These are phyloP conservation scores for Chloropsis cyanopogon DNA, from an alignment of 2,113 vertebrate genomes.

Conservation along the genomic window DNA sequence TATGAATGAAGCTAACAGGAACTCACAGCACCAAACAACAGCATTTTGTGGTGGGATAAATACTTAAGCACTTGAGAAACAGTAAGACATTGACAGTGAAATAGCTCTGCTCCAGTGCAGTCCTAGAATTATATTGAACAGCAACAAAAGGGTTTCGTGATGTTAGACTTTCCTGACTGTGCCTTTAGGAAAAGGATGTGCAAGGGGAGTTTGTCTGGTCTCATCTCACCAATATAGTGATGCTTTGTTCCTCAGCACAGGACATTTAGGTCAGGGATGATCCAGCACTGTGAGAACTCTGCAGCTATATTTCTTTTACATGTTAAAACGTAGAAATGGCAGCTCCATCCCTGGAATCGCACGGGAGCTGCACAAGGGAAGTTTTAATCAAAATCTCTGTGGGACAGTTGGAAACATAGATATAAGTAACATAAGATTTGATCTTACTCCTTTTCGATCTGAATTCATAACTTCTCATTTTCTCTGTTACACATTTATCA, in stretches of 20 bases:
- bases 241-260: neutral
- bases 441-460: neutral
- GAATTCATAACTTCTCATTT: neutral
- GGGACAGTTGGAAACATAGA: neutral
- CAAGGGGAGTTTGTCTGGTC: neutral
- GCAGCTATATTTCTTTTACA: neutral
- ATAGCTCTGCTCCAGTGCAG: conserved; percentile 12
- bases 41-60: conserved; percentile 47
- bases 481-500: neutral
- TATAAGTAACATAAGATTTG: neutral
- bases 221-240: neutral
- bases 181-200: neutral
- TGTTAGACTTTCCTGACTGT: neutral
- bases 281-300: neutral
- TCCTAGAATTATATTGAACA: neutral
- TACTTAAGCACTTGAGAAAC: conserved; percentile 45
- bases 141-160: neutral
- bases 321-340: neutral
- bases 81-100: conserved; percentile 43
- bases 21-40: conserved; percentile 38
- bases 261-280: neutral
- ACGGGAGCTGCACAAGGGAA: neutral
- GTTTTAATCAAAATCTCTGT: neutral
- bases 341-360: neutral
- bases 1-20: conserved; percentile 57